phyloP scores from a whole-genome alignment of 1,140 invertebrate species.

The Drosophila ercepeae region DNA sequence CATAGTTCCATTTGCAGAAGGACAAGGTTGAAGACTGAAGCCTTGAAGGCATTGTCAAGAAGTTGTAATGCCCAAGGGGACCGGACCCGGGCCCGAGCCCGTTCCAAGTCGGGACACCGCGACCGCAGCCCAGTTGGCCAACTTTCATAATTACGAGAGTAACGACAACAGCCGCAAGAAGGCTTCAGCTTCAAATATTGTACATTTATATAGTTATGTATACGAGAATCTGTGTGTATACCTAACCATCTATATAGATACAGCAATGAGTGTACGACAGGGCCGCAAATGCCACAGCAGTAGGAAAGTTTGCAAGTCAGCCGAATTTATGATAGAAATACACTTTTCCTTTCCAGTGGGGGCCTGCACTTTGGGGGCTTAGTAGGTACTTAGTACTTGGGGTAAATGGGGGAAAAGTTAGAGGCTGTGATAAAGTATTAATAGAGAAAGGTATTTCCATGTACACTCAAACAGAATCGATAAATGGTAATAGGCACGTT shows the following conservation, averaged over 20 bases:
- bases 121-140: slow-evolving; percentile 62
- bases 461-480: slow-evolving; percentile 17
- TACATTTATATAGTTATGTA: neutral
- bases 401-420: slow-evolving; percentile 12
- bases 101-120: no score
- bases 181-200: slow-evolving; percentile 18
- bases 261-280: slow-evolving; percentile 8
- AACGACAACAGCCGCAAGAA: slow-evolving; percentile 51
- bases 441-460: slow-evolving; percentile 10
- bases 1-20: slow-evolving; percentile 37
- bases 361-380: slow-evolving; percentile 40
- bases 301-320: slow-evolving; percentile 51
- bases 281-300: slow-evolving; percentile 19
- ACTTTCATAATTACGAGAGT: slow-evolving; percentile 76
- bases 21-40: neutral
- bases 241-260: neutral
- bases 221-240: neutral
- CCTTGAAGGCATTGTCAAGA: slow-evolving; percentile 50
- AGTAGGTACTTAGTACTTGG: slow-evolving; percentile 55
- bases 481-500: slow-evolving; percentile 5
- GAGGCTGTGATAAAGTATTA: slow-evolving; percentile 47
- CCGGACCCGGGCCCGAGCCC: neutral
- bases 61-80: slow-evolving; percentile 48
- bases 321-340: slow-evolving; percentile 53
- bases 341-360: slow-evolving; percentile 10